phyloP scores from a whole-genome alignment of 2,113 vertebrate species.

The Ranitomeya variabilis region DNA sequence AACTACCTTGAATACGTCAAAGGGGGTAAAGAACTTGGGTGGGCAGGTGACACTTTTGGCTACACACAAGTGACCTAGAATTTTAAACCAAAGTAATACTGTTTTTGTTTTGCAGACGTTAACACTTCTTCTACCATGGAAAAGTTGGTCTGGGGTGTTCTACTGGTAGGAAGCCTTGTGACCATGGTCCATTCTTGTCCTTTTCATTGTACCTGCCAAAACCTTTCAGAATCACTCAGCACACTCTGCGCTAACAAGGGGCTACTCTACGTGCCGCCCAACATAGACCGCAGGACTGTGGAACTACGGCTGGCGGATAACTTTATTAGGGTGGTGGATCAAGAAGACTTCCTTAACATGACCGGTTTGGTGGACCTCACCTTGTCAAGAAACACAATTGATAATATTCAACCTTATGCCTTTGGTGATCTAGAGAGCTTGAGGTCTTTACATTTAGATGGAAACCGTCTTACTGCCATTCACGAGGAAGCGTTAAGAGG shows the following conservation, averaged over 20 bases:
- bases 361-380: slow-evolving; percentile 86
- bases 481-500: slow-evolving; percentile 81
- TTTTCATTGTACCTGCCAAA: slow-evolving; percentile 88
- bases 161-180: slow-evolving; percentile 65
- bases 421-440: slow-evolving; percentile 88
- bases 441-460: slow-evolving; percentile 86
- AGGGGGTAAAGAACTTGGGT: too few relatives aligned
- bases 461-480: slow-evolving; percentile 81
- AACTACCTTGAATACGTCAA: background rate
- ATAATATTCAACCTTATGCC: slow-evolving; percentile 79
- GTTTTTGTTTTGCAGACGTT: slow-evolving; percentile 61
- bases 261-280: slow-evolving; percentile 85
- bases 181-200: slow-evolving; percentile 80
- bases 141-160: slow-evolving; percentile 65
- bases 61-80: background rate
- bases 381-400: slow-evolving; percentile 88
- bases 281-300: slow-evolving; percentile 88
- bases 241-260: slow-evolving; percentile 91
- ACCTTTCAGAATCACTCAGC: slow-evolving; percentile 88
- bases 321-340: slow-evolving; percentile 85
- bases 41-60: background rate
- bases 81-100: background rate
- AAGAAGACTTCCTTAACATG: slow-evolving; percentile 88
- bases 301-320: slow-evolving; percentile 90
- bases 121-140: slow-evolving; percentile 71